Conservation (phyloP, 1,140 invertebrate genomes). For the Neotoxoptera formosana region DNA sequence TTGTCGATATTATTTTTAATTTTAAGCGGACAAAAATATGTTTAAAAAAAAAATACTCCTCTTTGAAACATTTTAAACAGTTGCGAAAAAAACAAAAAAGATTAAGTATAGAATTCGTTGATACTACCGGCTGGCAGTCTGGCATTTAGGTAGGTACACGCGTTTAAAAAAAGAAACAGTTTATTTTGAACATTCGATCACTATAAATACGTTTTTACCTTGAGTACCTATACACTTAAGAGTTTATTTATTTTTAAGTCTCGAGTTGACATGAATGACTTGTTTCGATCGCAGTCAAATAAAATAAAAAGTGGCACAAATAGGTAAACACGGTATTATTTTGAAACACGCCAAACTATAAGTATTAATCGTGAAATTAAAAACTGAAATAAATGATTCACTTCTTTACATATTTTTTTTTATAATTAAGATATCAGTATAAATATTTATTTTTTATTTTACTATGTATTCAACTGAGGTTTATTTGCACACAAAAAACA, state of each 20-base stretch:
- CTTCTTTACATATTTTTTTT: too few relatives aligned
- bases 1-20: background rate
- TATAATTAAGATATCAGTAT: too few relatives aligned
- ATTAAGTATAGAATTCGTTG: background rate
- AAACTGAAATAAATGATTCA: too few relatives aligned
- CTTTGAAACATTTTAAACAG: background rate
- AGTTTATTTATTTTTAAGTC: background rate
- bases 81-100: background rate
- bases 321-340: too few relatives aligned
- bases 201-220: background rate
- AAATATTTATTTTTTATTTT: background rate
- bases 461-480: background rate
- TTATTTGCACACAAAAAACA: background rate
- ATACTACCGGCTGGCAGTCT: background rate
- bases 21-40: background rate
- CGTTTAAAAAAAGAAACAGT: background rate
- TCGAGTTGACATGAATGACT: background rate
- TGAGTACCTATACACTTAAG: background rate
- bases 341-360: too few relatives aligned
- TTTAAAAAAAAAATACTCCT: background rate
- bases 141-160: background rate
- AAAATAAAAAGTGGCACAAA: too few relatives aligned
- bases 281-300: background rate
- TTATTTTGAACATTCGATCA: background rate
- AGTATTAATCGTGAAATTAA: too few relatives aligned